A percentile compares a stretch with the other conserved stretches of the same genome.
Evolutionary conservation across 2,888 invertebrate genomes (phyloP).

Genomic region (Dolichomitus sp.): DNA sequence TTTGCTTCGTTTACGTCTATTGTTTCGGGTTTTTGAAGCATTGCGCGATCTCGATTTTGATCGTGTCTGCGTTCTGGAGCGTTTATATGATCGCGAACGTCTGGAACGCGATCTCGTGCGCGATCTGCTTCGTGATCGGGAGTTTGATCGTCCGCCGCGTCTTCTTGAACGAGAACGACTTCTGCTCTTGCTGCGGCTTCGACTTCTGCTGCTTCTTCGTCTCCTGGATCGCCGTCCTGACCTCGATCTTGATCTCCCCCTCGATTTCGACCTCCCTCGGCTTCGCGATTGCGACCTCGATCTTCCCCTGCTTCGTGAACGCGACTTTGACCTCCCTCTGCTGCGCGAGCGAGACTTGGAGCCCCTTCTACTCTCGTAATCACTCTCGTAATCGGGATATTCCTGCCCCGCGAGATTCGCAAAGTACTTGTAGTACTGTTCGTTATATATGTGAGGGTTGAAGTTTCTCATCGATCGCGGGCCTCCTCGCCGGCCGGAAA

Average conservation of each 20-base stretch:
- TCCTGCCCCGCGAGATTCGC: conserved; percentile 88
- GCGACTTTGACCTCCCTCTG: conserved; percentile 79
- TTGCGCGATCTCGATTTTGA: conserved; percentile 73
- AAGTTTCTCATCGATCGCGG: conserved; percentile 79
- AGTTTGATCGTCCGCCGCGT: conserved; percentile 76
- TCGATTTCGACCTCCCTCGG: conserved; percentile 68
- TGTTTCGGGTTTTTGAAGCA: conserved; percentile 59
- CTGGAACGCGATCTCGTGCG: conserved; percentile 61
- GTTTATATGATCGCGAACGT: conserved; percentile 60
- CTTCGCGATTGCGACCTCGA: conserved; percentile 78
- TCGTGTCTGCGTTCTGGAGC: conserved; percentile 68
- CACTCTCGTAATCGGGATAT: conserved; percentile 86
- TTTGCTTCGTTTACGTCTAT: conserved; percentile 72
- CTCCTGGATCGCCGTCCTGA: conserved; percentile 66
- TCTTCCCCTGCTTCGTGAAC: conserved; percentile 74
- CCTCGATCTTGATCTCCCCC: conserved; percentile 52
- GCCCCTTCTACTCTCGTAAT: conserved; percentile 74
- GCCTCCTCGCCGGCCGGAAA: conserved; percentile 70
- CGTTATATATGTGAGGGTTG: conserved; percentile 85
- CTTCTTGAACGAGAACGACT: conserved; percentile 77
- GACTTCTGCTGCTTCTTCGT: conserved; percentile 60
- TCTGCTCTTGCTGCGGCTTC: conserved; percentile 58
- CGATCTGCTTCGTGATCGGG: conserved; percentile 81
- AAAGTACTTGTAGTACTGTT: conserved; percentile 88
- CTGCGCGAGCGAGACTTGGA: conserved; percentile 76